Evolutionary conservation across 2,888 invertebrate genomes (phyloP).

Genomic region (Gastrophysa polygoni): DNA sequence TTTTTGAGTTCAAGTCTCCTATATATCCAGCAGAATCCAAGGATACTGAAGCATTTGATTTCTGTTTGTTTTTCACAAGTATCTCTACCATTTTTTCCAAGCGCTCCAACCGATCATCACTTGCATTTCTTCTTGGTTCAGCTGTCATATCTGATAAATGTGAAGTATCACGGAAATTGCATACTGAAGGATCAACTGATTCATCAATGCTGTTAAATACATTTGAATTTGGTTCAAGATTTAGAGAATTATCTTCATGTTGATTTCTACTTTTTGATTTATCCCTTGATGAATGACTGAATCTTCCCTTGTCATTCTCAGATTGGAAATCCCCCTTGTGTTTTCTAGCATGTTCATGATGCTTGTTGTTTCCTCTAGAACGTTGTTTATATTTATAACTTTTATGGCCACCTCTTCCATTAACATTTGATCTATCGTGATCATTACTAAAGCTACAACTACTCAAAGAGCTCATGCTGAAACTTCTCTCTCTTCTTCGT

Average conservation of each 20-base stretch:
- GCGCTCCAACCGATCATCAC: constrained; percentile 39
- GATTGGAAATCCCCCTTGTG: not conserved
- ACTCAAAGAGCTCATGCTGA: constrained; percentile 29
- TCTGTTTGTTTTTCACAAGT: constrained; percentile 31
- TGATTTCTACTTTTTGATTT: constrained; percentile 17
- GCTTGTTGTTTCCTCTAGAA: constrained; percentile 2
- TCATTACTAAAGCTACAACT: constrained; percentile 17
- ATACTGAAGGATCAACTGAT: constrained; percentile 30
- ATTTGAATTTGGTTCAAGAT: constrained; percentile 4
- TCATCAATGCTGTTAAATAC: constrained; percentile 16
- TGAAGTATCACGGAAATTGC: constrained; percentile 21
- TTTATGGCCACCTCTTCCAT: constrained; percentile 16
- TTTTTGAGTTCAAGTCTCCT: constrained; percentile 38
- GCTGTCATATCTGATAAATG: constrained; percentile 2
- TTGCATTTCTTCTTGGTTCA: constrained; percentile 1
- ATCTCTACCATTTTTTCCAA: constrained; percentile 45
- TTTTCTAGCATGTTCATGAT: not conserved
- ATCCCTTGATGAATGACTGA: constrained; percentile 7
- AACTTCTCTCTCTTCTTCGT: constrained; percentile 9
- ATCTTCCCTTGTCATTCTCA: not conserved
- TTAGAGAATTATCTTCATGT: constrained; percentile 22
- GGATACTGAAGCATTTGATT: not conserved
- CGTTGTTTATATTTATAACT: not conserved
- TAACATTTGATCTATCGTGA: not conserved
- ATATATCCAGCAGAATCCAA: constrained; percentile 7